A percentile compares a stretch with the other conserved stretches of the same genome.
phyloP scores from a whole-genome alignment of 2,797 vertebrate genomes.

The Acipenser oxyrinchus region DNA sequence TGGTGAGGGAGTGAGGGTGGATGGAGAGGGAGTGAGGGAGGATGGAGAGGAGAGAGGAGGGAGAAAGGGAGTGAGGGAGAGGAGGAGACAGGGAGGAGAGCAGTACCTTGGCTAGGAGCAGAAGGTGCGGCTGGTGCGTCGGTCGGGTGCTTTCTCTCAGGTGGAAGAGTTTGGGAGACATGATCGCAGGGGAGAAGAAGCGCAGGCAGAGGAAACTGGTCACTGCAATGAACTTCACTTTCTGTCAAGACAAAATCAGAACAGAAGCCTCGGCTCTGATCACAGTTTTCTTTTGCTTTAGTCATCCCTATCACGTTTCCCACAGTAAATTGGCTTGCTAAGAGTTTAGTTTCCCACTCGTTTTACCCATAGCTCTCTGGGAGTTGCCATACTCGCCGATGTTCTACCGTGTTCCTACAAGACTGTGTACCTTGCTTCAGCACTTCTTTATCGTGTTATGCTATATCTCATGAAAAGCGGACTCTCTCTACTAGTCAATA shows the following conservation, averaged over 20 bases:
- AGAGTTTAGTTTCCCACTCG: no score
- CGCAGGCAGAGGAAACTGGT: constrained; percentile 81
- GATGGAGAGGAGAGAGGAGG: neutral
- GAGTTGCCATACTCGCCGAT: no score
- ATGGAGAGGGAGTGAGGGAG: no score
- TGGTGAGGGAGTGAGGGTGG: no score
- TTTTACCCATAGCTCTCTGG: no score
- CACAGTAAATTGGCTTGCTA: no score
- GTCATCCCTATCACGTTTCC: no score
- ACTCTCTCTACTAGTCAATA: no score
- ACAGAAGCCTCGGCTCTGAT: neutral
- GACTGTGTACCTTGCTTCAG: no score
- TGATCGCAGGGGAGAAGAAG: constrained; percentile 78
- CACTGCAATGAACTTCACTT: constrained; percentile 69
- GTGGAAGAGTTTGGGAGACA: constrained; percentile 76
- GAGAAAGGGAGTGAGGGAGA: neutral
- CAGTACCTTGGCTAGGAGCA: constrained; percentile 73
- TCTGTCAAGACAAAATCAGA: constrained; percentile 39
- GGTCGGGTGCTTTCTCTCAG: constrained; percentile 66
- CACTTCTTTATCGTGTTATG: no score
- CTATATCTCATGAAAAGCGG: no score
- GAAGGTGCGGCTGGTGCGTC: constrained; percentile 70
- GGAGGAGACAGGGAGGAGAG: neutral
- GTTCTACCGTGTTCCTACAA: no score
- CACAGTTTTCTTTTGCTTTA: neutral